Evolutionary conservation across 2,113 vertebrate species (phyloP), one percentile per base, ranked within the genome.

Genomic region (Phaethon lepturus): DNA sequence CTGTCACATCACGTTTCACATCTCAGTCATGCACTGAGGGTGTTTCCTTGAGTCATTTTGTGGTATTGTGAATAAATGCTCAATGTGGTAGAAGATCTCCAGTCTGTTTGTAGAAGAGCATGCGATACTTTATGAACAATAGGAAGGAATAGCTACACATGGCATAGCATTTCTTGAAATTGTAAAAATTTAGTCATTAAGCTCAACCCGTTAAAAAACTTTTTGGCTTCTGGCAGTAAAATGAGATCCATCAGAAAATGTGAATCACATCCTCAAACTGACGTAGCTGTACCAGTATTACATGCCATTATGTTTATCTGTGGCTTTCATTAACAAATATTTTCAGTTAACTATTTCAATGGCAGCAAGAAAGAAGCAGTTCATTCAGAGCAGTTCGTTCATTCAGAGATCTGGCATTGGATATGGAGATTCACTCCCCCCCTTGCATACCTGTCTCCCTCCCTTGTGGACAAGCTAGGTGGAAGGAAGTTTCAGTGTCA

Each of bases 11-110:
- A 28, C 2, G 11, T 90, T 92, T 92, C 31, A 42, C 14, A 42
- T 95, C 77, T 92, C 50, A 49, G 75, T 92, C 58, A 64, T 86
- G 77, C 38, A 5, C n/a, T 64, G 72, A 64, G 44, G 25, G 28
- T 67, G 38, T 88, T 90, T 86, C 45, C 82, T 93, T 93, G n/a
- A 90, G 59, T 92, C 79, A 59, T 59, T 95, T 95, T 80, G 40
- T 91, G 89, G 50, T 66, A 66, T 92, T 76, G 72, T 83, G 83
- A 91, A 73, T 58, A 71, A 84, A 33, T 63, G 63, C 22, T 73
- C 42, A 45, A 11, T 0, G 2, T 45, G 35, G 26, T 72, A 6
- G 33, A 60, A 75, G 69, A 72, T 78, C 81, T 93, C 38, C 11
- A 6, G 6, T 90, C 24, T 81, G 24, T 62, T 72, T 83, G 64